Conservation (phyloP, 2,113 vertebrate genomes). For the Corythoichthys haematopterus region DNA sequence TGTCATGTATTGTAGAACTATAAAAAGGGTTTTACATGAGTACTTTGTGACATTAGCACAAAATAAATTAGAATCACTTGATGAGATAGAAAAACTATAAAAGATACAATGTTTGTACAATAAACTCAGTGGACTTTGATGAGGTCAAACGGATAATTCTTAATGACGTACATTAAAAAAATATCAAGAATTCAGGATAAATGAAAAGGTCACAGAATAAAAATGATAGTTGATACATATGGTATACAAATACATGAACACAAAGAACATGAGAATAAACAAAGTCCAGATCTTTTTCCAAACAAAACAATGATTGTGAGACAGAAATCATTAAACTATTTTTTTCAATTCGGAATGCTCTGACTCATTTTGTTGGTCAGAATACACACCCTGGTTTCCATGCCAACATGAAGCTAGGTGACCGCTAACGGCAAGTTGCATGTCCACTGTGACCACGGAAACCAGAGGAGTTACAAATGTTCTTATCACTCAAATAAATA, state of each 20-base stretch:
- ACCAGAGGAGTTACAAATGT: neutral
- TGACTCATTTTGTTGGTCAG: neutral
- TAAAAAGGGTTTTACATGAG: neutral
- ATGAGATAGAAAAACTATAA: neutral
- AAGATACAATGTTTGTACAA: neutral
- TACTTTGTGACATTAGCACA: neutral
- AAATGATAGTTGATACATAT: neutral
- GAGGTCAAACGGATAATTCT: neutral
- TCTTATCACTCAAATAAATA: neutral
- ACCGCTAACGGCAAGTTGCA: no score
- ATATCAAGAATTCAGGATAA: neutral
- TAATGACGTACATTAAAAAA: neutral
- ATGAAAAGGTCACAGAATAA: neutral
- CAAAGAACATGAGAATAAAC: neutral
- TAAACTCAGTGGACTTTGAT: neutral
- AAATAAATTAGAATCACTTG: neutral
- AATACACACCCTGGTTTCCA: neutral
- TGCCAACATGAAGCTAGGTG: neutral
- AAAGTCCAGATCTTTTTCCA: neutral
- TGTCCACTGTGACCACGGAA: neutral
- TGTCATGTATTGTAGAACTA: neutral
- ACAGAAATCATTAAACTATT: neutral
- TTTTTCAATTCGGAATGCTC: neutral
- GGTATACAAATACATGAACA: neutral
- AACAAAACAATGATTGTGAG: neutral